These are phyloP conservation scores for Hypsopygia costalis DNA, from an alignment of 2,888 invertebrate genomes.

Conservation along the genomic window DNA sequence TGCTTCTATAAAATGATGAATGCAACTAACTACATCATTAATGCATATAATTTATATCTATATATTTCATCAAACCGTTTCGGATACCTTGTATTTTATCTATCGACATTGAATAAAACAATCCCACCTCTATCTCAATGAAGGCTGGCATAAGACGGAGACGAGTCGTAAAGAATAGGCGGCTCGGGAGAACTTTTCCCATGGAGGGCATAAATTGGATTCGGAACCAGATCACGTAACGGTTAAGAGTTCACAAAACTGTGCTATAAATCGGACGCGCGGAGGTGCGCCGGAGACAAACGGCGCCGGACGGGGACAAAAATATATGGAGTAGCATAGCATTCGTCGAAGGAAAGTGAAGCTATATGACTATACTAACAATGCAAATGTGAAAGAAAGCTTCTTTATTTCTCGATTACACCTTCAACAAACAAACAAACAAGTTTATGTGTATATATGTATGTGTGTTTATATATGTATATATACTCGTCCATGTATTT, in stretches of 20 bases:
- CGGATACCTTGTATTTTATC: conserved; percentile 10
- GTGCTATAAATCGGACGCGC: conserved; percentile 79
- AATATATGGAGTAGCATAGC: conserved; percentile 6
- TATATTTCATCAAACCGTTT: too few species aligned
- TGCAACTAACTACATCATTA: too few species aligned
- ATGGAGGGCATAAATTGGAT: conserved; percentile 77
- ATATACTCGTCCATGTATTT: too few species aligned
- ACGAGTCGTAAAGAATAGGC: conserved; percentile 75
- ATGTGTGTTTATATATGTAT: too few species aligned
- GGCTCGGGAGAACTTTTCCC: conserved; percentile 66
- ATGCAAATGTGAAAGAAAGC: too few species aligned
- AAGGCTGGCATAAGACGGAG: conserved; percentile 41
- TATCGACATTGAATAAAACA: conserved; percentile 27
- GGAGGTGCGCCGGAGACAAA: conserved; percentile 79
- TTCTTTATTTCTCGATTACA: too few species aligned
- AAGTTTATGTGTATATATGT: too few species aligned
- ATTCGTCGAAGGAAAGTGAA: too few species aligned
- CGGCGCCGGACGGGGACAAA: conserved; percentile 55
- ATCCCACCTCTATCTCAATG: conserved; percentile 34
- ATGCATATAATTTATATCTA: too few species aligned
- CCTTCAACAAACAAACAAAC: too few species aligned
- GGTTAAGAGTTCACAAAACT: conserved; percentile 80
- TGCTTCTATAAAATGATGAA: too few species aligned
- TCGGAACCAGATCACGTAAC: conserved; percentile 80
- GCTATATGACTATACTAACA: too few species aligned